phyloP scores from a whole-genome alignment of 2,888 invertebrate species.

The Trissoscelio sp. region DNA sequence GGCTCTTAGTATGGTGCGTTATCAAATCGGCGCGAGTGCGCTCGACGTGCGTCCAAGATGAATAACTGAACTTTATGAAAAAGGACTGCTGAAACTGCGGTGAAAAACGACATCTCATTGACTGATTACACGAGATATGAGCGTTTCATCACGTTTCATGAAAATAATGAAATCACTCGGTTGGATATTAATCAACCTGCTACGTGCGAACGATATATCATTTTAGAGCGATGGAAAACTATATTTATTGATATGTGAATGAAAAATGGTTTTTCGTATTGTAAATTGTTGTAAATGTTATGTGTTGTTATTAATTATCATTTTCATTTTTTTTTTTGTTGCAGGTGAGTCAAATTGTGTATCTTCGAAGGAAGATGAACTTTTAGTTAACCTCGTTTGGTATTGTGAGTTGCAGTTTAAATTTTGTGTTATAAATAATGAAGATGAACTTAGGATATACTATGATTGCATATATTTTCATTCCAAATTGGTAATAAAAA shows the following conservation, averaged over 20 bases:
- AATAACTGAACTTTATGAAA: slow-evolving; percentile 44
- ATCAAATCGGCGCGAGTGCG: slow-evolving; percentile 29
- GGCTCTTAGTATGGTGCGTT: slow-evolving; percentile 25
- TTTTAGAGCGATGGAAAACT: slow-evolving; percentile 14
- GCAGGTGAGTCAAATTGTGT: slow-evolving; percentile 45
- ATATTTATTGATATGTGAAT: slow-evolving; percentile 22
- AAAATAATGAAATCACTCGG: slow-evolving; percentile 50
- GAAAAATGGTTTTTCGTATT: slow-evolving; percentile 33
- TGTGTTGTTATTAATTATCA: slow-evolving; percentile 44
- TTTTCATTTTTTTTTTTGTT: slow-evolving; percentile 41
- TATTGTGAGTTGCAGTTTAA: slow-evolving; percentile 17
- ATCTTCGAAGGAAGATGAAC: slow-evolving; percentile 13
- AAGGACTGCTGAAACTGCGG: background rate
- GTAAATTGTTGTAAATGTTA: slow-evolving; percentile 29
- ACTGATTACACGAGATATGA: slow-evolving; percentile 22
- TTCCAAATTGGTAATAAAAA: no score
- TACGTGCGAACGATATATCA: slow-evolving; percentile 36
- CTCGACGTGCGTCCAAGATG: background rate
- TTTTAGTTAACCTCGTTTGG: slow-evolving; percentile 26
- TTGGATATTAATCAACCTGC: slow-evolving; percentile 42
- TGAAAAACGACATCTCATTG: slow-evolving; percentile 36
- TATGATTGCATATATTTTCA: no score
- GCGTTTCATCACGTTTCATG: slow-evolving; percentile 53
- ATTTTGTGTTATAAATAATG: background rate
- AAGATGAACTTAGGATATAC: background rate